Conservation (phyloP, 2,888 invertebrate genomes). For the Scelioninae gen. 1 region DNA sequence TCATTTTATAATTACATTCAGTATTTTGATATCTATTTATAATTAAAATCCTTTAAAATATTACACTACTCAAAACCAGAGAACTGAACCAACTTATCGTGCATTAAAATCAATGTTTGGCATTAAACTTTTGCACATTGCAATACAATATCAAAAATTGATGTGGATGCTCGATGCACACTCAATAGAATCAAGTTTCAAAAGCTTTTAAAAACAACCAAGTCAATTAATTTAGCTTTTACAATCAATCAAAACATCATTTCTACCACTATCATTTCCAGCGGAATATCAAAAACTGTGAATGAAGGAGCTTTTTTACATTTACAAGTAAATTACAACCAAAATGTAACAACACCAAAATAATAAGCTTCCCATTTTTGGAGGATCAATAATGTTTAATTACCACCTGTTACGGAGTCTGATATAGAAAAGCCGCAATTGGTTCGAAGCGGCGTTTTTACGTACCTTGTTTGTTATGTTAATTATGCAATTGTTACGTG, state of each 20-base stretch:
- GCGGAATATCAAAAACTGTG: too few relatives aligned
- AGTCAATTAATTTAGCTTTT: constrained; percentile 43
- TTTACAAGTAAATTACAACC: too few relatives aligned
- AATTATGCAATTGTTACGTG: constrained; percentile 34
- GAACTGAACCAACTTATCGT: not conserved
- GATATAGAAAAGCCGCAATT: constrained; percentile 6
- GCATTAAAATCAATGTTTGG: not conserved
- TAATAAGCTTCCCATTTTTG: not conserved
- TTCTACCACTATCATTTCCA: not conserved
- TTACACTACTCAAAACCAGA: too few relatives aligned
- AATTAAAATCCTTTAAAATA: not conserved
- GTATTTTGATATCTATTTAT: constrained; percentile 36
- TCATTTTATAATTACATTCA: constrained; percentile 21
- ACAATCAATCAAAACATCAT: constrained; percentile 30
- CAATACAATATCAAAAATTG: not conserved
- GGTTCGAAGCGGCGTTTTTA: not conserved
- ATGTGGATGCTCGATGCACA: not conserved
- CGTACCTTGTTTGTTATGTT: constrained; percentile 21
- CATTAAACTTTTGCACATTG: not conserved
- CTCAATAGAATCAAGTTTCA: not conserved
- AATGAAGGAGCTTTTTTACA: too few relatives aligned
- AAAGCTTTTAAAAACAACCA: not conserved
- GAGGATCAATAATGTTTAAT: not conserved
- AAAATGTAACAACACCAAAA: constrained; percentile 3
- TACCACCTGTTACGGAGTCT: not conserved